Base-by-base conservation (phyloP, 2,888 invertebrate genomes). In the Volucella bombylans region DNA sequence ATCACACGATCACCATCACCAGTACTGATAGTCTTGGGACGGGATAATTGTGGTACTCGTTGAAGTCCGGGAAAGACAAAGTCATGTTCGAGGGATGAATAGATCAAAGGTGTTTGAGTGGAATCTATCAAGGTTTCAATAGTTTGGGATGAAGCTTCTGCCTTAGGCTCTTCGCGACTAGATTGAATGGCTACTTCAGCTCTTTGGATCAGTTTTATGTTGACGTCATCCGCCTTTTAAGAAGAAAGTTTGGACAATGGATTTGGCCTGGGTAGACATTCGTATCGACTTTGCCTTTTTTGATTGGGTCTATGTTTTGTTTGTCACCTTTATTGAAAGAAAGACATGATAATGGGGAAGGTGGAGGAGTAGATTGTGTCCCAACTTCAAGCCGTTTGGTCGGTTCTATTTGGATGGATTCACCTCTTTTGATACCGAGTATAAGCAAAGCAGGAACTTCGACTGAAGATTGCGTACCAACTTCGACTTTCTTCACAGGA, bases 61-160 rank as follows among this genome's bases (percentile, higher is more conserved):
- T 80, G 76, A 52, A 85, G 80, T 9, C 85, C 85, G 0, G 85
- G 85, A 11, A 85, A 85, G 8, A 85, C 57, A 12, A 68, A 81
- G 15, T 85, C 80, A 62, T 85, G 85, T 39, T 80, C 80, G 8
- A 85, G 81, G 0, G 85, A 85, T 15, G 85, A 85, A 12, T 80
- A 85, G 11, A 85, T 39, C 43, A 85, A 38, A 4, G 85, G 85
- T 12, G 85, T 85, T 18, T 85, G 85, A 50, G 85, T 85, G 9
- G 85, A 1, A 1, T 85, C 80, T 52, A 72, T 80, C 4, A 52
- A 4, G 0, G 76, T 68, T 52, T 67, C 12, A 3, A 47, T 64
- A n/a, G 85, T 85, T 61, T 85, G 85, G 1, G 57, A 68, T 11
- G 74, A n/a, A 6, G 57, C n/a, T n/a, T n/a, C n/a, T n/a, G n/a